Percentiles rank a stretch among this genome's conserved stretches.
Conservation (phyloP, 2,113 vertebrate genomes). For the Baryphthengus martii region DNA sequence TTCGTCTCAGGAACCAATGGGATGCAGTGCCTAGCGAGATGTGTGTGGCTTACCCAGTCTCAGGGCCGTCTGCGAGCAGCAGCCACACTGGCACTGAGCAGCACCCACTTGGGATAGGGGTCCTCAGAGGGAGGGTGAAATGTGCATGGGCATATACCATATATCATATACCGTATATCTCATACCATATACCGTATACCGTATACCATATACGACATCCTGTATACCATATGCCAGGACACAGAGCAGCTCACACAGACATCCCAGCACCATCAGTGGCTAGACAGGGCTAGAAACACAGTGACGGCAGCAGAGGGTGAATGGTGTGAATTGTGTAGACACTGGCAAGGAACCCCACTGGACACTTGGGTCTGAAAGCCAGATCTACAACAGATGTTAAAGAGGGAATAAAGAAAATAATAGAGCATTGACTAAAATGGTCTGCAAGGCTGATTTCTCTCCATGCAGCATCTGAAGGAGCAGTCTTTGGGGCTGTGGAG, state of each 20-base stretch:
- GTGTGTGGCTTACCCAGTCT: background rate
- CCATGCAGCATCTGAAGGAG: slow-evolving; percentile 32
- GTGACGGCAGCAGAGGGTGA: accelerated
- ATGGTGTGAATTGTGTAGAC: background rate
- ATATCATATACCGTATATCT: too few relatives aligned
- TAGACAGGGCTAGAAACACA: background rate
- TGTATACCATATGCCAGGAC: background rate
- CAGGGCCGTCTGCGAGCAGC: accelerated
- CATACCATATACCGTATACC: accelerated
- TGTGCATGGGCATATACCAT: accelerated
- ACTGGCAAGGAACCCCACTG: background rate
- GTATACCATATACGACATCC: accelerated
- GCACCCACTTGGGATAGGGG: background rate
- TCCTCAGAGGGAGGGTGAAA: background rate
- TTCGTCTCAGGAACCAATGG: background rate
- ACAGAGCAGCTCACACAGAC: background rate
- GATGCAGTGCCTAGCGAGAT: background rate
- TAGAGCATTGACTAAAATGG: slow-evolving; percentile 22
- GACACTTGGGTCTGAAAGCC: background rate
- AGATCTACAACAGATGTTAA: slow-evolving; percentile 13
- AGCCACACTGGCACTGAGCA: background rate
- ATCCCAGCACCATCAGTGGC: background rate
- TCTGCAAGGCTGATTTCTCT: slow-evolving; percentile 39
- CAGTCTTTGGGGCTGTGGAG: slow-evolving; percentile 46
- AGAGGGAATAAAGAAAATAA: slow-evolving; percentile 58